These are phyloP conservation scores for Adrianichthys oophorus DNA, from an alignment of 2,797 vertebrate species.

Conservation along the genomic window DNA sequence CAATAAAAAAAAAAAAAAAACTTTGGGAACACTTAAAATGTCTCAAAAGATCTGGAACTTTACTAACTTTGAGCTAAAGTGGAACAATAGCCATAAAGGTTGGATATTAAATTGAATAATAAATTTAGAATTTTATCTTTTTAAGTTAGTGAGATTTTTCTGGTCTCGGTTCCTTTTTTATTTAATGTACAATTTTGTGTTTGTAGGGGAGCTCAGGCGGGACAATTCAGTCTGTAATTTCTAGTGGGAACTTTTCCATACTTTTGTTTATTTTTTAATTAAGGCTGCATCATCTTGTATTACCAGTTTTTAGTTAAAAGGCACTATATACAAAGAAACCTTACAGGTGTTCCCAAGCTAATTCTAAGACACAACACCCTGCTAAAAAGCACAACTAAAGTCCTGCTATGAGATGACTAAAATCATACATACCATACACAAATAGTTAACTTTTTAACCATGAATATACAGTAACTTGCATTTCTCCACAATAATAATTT, in stretches of 20 bases:
- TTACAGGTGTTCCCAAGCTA: slow-evolving; percentile 43
- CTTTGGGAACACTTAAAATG: too few relatives aligned
- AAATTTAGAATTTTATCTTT: too few relatives aligned
- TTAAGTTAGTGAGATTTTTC: too few relatives aligned
- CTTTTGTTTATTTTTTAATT: slow-evolving; percentile 17
- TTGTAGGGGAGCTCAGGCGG: background rate
- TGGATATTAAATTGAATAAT: too few relatives aligned
- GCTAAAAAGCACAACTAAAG: slow-evolving; percentile 18
- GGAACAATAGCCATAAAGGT: too few relatives aligned
- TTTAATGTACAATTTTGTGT: too few relatives aligned
- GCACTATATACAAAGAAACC: slow-evolving; percentile 28
- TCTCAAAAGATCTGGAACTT: too few relatives aligned
- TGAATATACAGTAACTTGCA: too few relatives aligned
- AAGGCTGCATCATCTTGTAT: background rate
- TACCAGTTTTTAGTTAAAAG: slow-evolving; percentile 25
- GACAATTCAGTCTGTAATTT: background rate
- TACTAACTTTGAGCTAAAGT: too few relatives aligned
- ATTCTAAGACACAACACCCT: slow-evolving; percentile 47
- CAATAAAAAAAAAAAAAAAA: too few relatives aligned
- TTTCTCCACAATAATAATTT: too few relatives aligned
- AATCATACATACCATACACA: slow-evolving; percentile 5
- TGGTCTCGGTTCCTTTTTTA: too few relatives aligned
- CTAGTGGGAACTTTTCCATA: background rate
- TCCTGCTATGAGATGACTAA: slow-evolving; percentile 16
- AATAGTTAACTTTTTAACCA: background rate